Evolutionary conservation across 2,888 invertebrate species (phyloP).

Genomic region (Leucania comma): DNA sequence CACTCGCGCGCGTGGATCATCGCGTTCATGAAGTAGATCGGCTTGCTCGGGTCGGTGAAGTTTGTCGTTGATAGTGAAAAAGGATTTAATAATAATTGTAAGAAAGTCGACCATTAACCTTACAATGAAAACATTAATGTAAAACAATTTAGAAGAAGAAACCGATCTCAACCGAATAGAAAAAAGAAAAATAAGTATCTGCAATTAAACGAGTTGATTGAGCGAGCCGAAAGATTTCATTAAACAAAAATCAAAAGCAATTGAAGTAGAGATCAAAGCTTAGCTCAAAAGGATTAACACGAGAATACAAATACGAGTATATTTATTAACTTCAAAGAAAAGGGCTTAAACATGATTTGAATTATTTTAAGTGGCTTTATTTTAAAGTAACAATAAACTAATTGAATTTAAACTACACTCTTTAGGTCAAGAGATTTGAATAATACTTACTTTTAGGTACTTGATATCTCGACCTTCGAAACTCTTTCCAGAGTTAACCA

Average conservation of each 20-base stretch:
- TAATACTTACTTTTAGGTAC: slow-evolving; percentile 86
- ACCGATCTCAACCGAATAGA: neutral
- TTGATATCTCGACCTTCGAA: slow-evolving; percentile 91
- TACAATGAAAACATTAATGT: neutral
- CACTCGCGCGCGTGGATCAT: slow-evolving; percentile 93
- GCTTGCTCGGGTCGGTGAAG: slow-evolving; percentile 80
- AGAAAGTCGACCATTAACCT: neutral
- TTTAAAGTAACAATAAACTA: neutral
- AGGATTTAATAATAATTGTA: too few relatives aligned
- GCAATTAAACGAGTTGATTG: too few relatives aligned
- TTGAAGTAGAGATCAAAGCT: neutral
- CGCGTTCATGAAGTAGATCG: slow-evolving; percentile 89
- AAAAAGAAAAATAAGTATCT: neutral
- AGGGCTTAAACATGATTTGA: neutral
- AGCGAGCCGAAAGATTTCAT: neutral
- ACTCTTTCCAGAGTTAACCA: slow-evolving; percentile 90
- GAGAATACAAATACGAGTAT: neutral
- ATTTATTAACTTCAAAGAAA: neutral
- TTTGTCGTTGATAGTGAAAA: slow-evolving; percentile 87
- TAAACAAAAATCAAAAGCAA: neutral
- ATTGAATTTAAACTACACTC: neutral
- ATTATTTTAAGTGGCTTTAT: neutral
- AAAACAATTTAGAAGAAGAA: neutral
- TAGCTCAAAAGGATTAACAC: neutral
- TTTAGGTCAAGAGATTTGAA: neutral